Base-by-base conservation (phyloP, 1,140 invertebrate species). In the Atopsyche davidsoni region DNA sequence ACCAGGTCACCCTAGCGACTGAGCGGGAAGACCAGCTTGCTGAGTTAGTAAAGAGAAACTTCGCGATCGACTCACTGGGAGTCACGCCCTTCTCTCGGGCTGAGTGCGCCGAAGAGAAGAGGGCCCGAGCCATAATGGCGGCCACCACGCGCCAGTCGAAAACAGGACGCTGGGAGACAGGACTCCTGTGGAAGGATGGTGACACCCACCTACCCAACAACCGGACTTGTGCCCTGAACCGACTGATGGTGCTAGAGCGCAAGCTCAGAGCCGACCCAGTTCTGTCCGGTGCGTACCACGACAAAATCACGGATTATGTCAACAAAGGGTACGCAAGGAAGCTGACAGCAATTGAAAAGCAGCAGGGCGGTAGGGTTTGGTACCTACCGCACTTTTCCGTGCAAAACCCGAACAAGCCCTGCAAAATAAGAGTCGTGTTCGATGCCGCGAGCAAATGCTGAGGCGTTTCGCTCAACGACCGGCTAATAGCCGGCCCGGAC, bases 331-430 rank as follows among this genome's bases (percentile, higher is more conserved):
- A 61, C 24, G 57, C 58, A 1, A 11, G 16, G 23, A 32, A 40
- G 22, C 18, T 60, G 3, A 13, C 9, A 28, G 6, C 6, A n/a
- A n/a, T n/a, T n/a, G 24, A 28, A n/a, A n/a, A 28, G 24, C 24
- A 28, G 24, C 6, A 28, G 24, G n/a, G 24, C n/a, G 24, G 6
- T 11, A 6, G 46, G 10, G 11, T 39, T 0, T 59, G 58, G 51
- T 64, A 64, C 38, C 19, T 64, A 4, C 62, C 62, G 11, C 60
- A 64, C 34, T 64, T 66, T 35, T 59, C 46, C 0, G 63, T 62
- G 1, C 34, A 21, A 0, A 60, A 60, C 45, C 42, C 46, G 3
- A 59, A 62, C 19, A 64, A 64, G 50, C 57, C 57, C 6, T 43
- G 35, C 1, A 63, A 59, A 38, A 11, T 62, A 6, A 24, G 62